Conservation (phyloP, 2,113 vertebrate species). For the Speoplatyrhinus poulsoni region DNA sequence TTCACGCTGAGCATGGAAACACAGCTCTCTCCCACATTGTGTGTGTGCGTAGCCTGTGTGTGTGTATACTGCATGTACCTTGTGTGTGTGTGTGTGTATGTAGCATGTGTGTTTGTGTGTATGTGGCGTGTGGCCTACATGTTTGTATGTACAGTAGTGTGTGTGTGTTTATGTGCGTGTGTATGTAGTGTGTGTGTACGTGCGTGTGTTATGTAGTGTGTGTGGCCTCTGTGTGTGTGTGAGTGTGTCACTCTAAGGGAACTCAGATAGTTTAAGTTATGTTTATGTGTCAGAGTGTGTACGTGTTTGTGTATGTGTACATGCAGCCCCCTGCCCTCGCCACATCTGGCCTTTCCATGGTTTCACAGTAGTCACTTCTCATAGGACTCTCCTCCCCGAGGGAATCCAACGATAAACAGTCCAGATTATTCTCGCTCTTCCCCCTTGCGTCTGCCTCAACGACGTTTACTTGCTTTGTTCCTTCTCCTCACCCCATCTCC, state of each 20-base stretch:
- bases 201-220: background rate
- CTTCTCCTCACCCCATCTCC: background rate
- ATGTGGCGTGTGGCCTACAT: background rate
- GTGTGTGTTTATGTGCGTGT: background rate
- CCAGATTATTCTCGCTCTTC: conserved; percentile 50
- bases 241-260: background rate
- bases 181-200: conserved; percentile 5
- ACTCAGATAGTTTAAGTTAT: background rate
- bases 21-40: background rate
- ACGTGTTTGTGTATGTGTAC: background rate
- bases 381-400: conserved; percentile 54
- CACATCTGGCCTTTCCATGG: conserved; percentile 57
- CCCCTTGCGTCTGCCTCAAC: background rate
- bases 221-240: background rate
- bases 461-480: background rate
- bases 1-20: conserved; percentile 21
- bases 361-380: conserved; percentile 73
- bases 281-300: background rate
- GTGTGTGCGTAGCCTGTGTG: background rate
- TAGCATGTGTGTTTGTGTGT: background rate
- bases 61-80: background rate
- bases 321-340: conserved; percentile 11
- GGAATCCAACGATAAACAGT: conserved; percentile 61
- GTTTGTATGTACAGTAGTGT: background rate
- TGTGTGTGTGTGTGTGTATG: conserved; percentile 2